Evolutionary conservation across 2,113 vertebrate genomes (phyloP).

Genomic region (Pampusana beccarii): DNA sequence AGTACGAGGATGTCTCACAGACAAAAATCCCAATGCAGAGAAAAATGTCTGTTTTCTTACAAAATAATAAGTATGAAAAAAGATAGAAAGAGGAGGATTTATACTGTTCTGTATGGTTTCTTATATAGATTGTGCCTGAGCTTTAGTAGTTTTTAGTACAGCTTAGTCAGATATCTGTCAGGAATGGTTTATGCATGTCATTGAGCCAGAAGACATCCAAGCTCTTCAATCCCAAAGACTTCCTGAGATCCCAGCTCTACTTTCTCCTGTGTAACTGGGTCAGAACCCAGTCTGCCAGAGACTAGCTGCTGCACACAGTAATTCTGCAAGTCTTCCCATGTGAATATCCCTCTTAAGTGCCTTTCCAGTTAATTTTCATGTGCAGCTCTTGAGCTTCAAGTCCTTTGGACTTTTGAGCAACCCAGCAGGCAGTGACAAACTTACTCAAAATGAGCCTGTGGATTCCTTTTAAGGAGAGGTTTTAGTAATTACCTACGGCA

Average conservation of each 20-base stretch:
- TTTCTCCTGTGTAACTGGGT: not conserved
- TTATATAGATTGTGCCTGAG: not conserved
- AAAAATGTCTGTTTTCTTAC: not conserved
- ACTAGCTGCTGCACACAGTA: not conserved
- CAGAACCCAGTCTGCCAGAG: not conserved
- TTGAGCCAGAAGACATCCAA: not conserved
- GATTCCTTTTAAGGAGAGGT: not conserved
- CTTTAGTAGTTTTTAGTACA: not conserved
- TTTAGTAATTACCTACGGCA: not conserved
- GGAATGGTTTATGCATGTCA: not conserved
- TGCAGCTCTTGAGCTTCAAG: not conserved
- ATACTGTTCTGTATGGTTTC: not conserved
- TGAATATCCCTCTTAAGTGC: not conserved
- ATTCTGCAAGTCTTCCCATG: not conserved
- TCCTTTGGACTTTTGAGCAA: not conserved
- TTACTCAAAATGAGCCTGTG: not conserved
- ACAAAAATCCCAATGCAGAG: not conserved
- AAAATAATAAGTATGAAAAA: not conserved
- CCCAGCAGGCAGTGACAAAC: not conserved
- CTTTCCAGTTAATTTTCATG: not conserved
- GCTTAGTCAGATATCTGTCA: not conserved
- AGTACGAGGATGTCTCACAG: not conserved
- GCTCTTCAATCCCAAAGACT: not conserved
- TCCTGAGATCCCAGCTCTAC: not conserved
- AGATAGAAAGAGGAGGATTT: not conserved